Percentiles rank a stretch among this genome's conserved stretches.
Conservation (phyloP, 2,888 invertebrate genomes). For the Adela reaumurella region DNA sequence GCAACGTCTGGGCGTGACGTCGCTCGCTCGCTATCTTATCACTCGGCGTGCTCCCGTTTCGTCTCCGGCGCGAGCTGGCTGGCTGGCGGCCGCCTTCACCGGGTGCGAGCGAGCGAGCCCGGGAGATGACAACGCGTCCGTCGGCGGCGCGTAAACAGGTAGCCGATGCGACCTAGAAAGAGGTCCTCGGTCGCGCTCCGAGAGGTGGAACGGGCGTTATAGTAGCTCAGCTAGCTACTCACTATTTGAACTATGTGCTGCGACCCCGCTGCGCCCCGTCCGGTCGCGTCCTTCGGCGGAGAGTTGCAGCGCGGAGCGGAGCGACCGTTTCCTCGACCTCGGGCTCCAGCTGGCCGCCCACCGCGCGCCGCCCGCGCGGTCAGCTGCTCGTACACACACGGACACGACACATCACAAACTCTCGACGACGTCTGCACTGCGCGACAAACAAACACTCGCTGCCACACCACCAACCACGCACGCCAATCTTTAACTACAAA, state of each 20-base stretch:
- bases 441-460: neutral
- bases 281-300: neutral
- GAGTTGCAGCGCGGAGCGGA: neutral
- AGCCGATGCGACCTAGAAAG: neutral
- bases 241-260: neutral
- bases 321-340: neutral
- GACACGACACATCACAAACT: neutral
- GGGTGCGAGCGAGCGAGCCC: slow-evolving; percentile 8
- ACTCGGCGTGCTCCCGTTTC: slow-evolving; percentile 51
- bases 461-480: neutral
- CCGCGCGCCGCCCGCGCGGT: neutral
- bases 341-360: neutral
- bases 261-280: neutral
- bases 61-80: slow-evolving; percentile 34
- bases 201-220: neutral
- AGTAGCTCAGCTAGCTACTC: too few species aligned
- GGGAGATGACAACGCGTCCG: neutral
- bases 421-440: neutral
- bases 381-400: neutral
- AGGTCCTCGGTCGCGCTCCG: neutral
- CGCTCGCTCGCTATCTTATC: slow-evolving; percentile 45
- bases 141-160: neutral
- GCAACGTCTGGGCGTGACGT: slow-evolving; percentile 58
- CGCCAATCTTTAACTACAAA: slow-evolving; percentile 27
- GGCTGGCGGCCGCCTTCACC: slow-evolving; percentile 29